Evolutionary conservation across 2,888 invertebrate species (phyloP).

Genomic region (Tinea trinotella): DNA sequence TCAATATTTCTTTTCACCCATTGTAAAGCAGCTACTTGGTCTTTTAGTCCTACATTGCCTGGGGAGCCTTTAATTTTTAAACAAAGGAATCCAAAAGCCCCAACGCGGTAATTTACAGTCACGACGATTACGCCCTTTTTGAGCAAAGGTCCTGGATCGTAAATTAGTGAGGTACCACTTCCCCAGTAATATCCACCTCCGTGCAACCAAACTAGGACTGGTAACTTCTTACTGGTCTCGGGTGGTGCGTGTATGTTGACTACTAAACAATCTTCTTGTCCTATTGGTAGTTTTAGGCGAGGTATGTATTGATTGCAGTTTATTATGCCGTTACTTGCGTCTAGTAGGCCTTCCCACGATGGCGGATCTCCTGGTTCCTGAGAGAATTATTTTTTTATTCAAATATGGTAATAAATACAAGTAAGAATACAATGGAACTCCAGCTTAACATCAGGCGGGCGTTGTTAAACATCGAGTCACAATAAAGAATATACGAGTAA

Average conservation of each 20-base stretch:
- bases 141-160: constrained; percentile 23
- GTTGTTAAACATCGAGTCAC: no score
- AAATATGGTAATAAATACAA: no score
- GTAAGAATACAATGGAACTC: no score
- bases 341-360: constrained; percentile 23
- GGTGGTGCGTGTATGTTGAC: constrained; percentile 24
- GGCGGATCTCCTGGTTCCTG: constrained; percentile 25
- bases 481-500: no score
- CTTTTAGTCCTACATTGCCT: constrained; percentile 25
- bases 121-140: constrained; percentile 24
- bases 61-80: constrained; percentile 24
- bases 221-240: constrained; percentile 19
- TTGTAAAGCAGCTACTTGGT: constrained; percentile 23
- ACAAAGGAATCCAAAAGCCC: constrained; percentile 25
- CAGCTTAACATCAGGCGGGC: no score
- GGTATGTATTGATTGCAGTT: constrained; percentile 23
- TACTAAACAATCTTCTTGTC: constrained; percentile 24
- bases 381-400: neutral
- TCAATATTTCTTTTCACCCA: constrained; percentile 24
- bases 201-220: constrained; percentile 25
- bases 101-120: constrained; percentile 24
- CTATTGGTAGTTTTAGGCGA: constrained; percentile 22
- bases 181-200: constrained; percentile 22
- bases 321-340: constrained; percentile 21
- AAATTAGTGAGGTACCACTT: constrained; percentile 22